Evolutionary conservation across 2,113 vertebrate genomes (phyloP), one percentile per base, ranked within the genome.

Genomic region (Daubentonia madagascariensis): DNA sequence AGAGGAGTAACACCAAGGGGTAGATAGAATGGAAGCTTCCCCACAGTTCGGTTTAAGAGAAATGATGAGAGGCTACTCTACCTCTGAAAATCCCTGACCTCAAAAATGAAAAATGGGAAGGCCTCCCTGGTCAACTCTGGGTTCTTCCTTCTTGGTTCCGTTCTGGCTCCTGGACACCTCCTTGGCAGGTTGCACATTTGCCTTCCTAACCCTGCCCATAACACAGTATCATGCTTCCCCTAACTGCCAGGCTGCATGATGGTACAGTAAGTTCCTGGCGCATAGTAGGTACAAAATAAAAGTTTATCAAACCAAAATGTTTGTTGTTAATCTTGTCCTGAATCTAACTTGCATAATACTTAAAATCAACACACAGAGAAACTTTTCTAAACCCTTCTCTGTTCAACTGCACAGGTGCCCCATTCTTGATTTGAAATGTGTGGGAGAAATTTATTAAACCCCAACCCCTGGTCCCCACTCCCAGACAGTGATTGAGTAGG

Each of bases 341-440:
- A 83, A 22, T 70, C 54, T 81, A 85, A 72, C 50, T 92, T 45
- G 16, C 4, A 54, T 25, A 6, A 32, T 59, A 65, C 63, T 93
- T 96, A 85, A 95, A 92, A 94, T 67, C 54, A 80, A 88, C 23
- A 17, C 25, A 72, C 43, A 52, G 63, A 40, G 12, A 65, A 70
- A 22, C 13, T 45, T 85, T 94, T 89, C 52, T 43, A 85, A 45
- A 10, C 3, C 4, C 20, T 68, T 89, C 61, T 81, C 35, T 54
- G 30, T 70, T 80, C 61, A 75, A 6, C n/a, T 5, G 57, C 30
- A 61, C 84, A 50, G 48, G 35, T 37, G 32, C 8, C n/a, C 1
- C n/a, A 16, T 76, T 61, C 52, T 88, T 88, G 80, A 68, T 6
- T 9, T 13, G 45, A 45, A 91, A 61, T n/a, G 23, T 78, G 59